These are phyloP conservation scores for Amphiduros pacificus DNA, from an alignment of 2,888 invertebrate genomes.

Conservation along the genomic window DNA sequence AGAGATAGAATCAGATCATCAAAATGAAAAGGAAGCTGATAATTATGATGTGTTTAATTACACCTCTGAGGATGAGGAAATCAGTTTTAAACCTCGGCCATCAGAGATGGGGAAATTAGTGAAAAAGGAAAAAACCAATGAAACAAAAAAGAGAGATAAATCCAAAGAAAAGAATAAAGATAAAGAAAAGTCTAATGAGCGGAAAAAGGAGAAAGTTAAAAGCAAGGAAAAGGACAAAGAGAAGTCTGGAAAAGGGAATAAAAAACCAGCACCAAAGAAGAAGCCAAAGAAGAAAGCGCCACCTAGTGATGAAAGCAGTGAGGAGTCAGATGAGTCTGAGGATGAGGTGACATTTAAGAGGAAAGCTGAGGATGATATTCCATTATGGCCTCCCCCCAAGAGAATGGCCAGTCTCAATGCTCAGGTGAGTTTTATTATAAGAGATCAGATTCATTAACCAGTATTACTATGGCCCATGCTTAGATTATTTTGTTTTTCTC, in stretches of 20 bases:
- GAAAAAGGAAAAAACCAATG: constrained; percentile 1
- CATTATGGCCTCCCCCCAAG: constrained; percentile 25
- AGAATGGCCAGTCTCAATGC: constrained; percentile 36
- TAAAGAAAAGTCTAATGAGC: neutral
- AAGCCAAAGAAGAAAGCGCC: constrained; percentile 4
- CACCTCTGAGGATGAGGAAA: neutral
- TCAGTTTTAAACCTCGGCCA: neutral
- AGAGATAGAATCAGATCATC: neutral
- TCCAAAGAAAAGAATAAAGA: constrained; percentile 8
- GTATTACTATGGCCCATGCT: too few species aligned
- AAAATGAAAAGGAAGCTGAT: too few species aligned
- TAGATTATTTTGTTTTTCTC: too few species aligned
- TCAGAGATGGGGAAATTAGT: neutral
- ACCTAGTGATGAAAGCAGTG: neutral
- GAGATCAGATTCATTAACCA: too few species aligned
- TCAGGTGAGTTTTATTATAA: constrained; percentile 25
- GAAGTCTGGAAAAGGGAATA: neutral
- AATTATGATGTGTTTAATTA: too few species aligned
- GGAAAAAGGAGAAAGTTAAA: constrained; percentile 8
- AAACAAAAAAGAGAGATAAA: constrained; percentile 13
- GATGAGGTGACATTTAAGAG: constrained; percentile 1
- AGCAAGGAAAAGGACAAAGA: constrained; percentile 4
- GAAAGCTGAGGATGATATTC: constrained; percentile 17
- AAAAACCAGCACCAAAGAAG: neutral
- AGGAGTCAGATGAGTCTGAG: constrained; percentile 2